phyloP scores from a whole-genome alignment of 2,888 invertebrate species.

The Scaptomyza tumidula region DNA sequence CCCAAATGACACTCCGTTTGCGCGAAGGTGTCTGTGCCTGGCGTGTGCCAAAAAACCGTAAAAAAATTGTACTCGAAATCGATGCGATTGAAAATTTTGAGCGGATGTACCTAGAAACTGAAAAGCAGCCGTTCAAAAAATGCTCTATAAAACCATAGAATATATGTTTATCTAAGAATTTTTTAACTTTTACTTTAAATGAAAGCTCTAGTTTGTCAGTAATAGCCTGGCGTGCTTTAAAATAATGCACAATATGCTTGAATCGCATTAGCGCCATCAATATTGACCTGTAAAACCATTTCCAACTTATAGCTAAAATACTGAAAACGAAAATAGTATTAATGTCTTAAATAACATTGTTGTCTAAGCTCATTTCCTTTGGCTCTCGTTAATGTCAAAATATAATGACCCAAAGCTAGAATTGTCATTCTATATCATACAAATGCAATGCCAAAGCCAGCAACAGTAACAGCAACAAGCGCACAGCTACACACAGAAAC shows the following conservation, averaged over 20 bases:
- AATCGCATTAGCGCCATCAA: too few relatives aligned
- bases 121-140: background rate
- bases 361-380: constrained; percentile 21
- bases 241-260: too few relatives aligned
- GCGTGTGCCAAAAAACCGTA: constrained; percentile 54
- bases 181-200: too few relatives aligned
- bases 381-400: constrained; percentile 33
- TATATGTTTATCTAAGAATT: too few relatives aligned
- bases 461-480: constrained; percentile 17
- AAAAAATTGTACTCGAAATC: constrained; percentile 59
- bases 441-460: constrained; percentile 8
- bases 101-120: constrained; percentile 11
- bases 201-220: too few relatives aligned
- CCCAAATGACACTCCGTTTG: constrained; percentile 66
- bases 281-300: too few relatives aligned
- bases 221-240: too few relatives aligned
- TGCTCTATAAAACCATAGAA: constrained; percentile 4
- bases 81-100: constrained; percentile 50
- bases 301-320: too few relatives aligned
- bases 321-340: too few relatives aligned
- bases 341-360: too few relatives aligned
- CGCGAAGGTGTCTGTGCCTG: constrained; percentile 16
- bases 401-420: constrained; percentile 18
- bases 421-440: constrained; percentile 11
- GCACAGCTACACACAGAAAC: constrained; percentile 17